These are phyloP conservation scores for Xanthia togata DNA, from an alignment of 2,888 invertebrate species.

Conservation along the genomic window DNA sequence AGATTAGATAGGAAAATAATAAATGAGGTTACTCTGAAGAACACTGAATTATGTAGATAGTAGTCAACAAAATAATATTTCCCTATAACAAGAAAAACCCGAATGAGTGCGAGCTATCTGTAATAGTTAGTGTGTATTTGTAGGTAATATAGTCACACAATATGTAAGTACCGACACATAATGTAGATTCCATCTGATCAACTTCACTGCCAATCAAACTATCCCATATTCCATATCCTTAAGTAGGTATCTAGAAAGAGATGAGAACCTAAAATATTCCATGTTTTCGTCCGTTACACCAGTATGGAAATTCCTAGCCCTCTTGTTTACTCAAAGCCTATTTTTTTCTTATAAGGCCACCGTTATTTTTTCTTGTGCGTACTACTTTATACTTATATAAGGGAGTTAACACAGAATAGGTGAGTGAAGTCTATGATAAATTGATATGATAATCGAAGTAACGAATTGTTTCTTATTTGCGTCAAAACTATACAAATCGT, in stretches of 20 bases:
- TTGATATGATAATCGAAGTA: background rate
- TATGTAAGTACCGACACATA: background rate
- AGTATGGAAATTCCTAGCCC: constrained; percentile 41
- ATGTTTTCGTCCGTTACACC: constrained; percentile 40
- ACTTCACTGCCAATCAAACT: background rate
- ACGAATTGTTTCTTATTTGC: background rate
- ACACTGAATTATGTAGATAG: background rate
- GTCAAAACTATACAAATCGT: background rate
- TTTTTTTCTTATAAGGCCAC: constrained; percentile 43
- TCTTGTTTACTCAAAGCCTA: constrained; percentile 46
- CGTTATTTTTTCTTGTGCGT: constrained; percentile 35
- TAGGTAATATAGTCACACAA: background rate
- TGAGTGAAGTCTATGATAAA: background rate
- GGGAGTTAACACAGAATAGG: background rate
- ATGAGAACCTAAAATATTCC: constrained; percentile 38
- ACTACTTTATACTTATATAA: constrained; percentile 20
- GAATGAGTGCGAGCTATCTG: background rate
- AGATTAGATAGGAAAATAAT: background rate
- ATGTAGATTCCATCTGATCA: background rate
- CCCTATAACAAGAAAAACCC: no score
- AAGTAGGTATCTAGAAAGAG: background rate
- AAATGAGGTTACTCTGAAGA: background rate
- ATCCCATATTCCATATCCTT: no score
- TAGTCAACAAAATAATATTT: no score
- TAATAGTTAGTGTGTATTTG: background rate